Base-by-base conservation (phyloP, 2,797 vertebrate species). In the Huso huso region DNA sequence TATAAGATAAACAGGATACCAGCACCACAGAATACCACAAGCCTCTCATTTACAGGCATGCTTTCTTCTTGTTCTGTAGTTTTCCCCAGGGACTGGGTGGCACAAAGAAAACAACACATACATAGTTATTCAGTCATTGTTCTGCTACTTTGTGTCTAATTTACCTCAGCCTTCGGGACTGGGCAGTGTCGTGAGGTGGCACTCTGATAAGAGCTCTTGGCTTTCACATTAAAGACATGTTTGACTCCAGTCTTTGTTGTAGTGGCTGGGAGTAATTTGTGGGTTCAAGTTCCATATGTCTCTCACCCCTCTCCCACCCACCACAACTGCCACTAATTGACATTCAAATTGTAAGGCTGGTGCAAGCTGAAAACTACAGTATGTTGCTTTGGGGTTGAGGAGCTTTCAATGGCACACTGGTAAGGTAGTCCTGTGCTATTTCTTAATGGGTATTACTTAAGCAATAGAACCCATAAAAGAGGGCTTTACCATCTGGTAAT, bases 311-410 rank as follows among this genome's bases (percentile, higher is more conserved):
- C 80, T 78, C 81, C 83, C 85, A 86, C 82, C 85, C 84, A 82
- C 70, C 83, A 84, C 87, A 85, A 87, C 81, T 82, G 83, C 87
- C 89, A 86, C 87, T 90, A 90, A 90, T 91, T 89, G 89, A 88
- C 85, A 86, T 90, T 87, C 82, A 86, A 88, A 90, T 89, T 90
- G 86, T 88, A 87, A 90, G 81, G 79, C 76, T 79, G 83, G 87
- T 84, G 86, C 85, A 78, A 84, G 84, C 80, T 79, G 77, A 76
- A 78, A 84, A 80, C 84, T 82, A 82, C 84, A 86, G 82, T 49
- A 48, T 11, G 49, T 37, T 6, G 4, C 23, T 50, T 51, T 9
- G 59, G 66, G 51, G 59, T 13, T 49, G n/a, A 15, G 64, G 61
- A 8, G 48, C 60, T 58, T 57, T 51, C 18, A 48, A n/a, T 49